Evolutionary conservation across 2,113 vertebrate genomes (phyloP).

Genomic region (Zonotrichia leucophrys): DNA sequence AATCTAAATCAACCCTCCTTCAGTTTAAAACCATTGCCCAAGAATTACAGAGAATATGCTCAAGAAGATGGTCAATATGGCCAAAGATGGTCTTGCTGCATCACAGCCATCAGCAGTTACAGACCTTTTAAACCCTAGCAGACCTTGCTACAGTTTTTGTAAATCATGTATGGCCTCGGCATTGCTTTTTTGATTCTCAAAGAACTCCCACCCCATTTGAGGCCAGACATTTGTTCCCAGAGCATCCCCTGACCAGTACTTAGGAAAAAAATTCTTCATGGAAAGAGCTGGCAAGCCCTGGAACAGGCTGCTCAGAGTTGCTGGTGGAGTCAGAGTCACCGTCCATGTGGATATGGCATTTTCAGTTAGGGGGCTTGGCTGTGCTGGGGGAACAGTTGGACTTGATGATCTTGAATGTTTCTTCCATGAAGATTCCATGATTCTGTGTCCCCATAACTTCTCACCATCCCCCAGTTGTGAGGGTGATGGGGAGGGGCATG

Average conservation of each 20-base stretch:
- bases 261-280: neutral
- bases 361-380: neutral
- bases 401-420: neutral
- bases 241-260: neutral
- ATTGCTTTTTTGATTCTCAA: neutral
- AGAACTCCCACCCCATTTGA: neutral
- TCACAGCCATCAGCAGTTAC: neutral
- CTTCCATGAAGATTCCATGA: neutral
- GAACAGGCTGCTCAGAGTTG: neutral
- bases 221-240: neutral
- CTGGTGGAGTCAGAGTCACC: neutral
- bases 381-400: neutral
- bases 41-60: neutral
- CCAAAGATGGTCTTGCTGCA: neutral
- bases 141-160: neutral
- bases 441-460: neutral
- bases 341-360: neutral
- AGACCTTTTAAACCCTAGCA: neutral
- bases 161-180: neutral
- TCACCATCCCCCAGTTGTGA: neutral
- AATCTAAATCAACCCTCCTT: neutral
- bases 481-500: neutral
- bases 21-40: neutral
- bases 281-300: neutral
- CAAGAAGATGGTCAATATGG: neutral